Percentiles rank a stretch among this genome's conserved stretches.
These are phyloP conservation scores for Phalacrocorax brasilianus DNA, from an alignment of 2,113 vertebrate species.

Conservation along the genomic window DNA sequence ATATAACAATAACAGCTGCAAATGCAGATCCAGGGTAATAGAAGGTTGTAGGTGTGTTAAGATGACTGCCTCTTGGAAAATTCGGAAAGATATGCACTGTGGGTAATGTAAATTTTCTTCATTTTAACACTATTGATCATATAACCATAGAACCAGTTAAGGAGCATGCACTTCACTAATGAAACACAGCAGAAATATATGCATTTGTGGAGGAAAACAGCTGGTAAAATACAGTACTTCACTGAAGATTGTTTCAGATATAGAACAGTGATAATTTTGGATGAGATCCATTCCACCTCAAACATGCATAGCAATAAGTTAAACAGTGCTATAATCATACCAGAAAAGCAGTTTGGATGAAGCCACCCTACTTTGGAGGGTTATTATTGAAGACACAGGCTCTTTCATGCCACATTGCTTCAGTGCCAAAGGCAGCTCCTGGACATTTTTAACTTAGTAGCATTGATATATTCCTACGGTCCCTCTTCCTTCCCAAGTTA, in stretches of 20 bases:
- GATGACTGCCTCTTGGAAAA: background rate
- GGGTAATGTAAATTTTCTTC: background rate
- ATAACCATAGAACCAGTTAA: background rate
- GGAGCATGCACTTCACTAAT: background rate
- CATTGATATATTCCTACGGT: background rate
- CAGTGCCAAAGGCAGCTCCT: background rate
- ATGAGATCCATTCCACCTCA: background rate
- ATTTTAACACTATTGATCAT: background rate
- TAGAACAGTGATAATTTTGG: background rate
- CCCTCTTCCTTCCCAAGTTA: background rate
- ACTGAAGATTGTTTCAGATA: background rate
- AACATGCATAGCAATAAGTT: background rate
- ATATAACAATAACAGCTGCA: background rate
- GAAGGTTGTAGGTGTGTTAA: background rate
- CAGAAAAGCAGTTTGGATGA: background rate
- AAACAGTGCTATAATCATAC: background rate
- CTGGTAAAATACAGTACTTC: background rate
- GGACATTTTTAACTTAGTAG: background rate
- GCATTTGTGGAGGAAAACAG: background rate
- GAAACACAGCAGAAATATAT: background rate
- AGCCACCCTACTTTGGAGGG: background rate
- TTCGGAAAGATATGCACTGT: background rate
- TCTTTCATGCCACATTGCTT: background rate
- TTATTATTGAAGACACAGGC: background rate
- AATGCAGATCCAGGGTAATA: background rate